Base-by-base conservation (phyloP, 2,797 vertebrate genomes). In the Carapus acus region DNA sequence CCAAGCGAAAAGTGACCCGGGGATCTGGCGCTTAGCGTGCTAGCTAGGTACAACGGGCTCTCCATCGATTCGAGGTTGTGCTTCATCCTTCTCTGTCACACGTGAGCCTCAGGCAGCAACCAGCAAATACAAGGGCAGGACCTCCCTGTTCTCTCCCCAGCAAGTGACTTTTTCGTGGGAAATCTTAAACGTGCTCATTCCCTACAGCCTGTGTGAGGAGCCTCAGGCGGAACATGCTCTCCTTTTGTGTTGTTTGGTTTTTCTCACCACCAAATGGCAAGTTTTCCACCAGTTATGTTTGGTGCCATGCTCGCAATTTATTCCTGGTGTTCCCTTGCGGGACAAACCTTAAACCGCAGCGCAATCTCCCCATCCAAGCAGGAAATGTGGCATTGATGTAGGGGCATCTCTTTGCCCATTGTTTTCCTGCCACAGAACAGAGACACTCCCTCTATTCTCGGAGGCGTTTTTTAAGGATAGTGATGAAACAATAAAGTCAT, bases 51-150 rank as follows among this genome's bases (percentile, higher is more conserved):
- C n/a, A 43, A 67, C 62, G 41, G 62, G 61, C 56, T 72, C 54
- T 71, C 56, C 52, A 40, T 58, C 56, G 62, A 49, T 69, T 73
- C 40, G 49, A 49, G 58, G 49, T 44, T 65, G 53, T 66, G 70
- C 71, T 74, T 73, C 54, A 68, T 74, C 58, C 74, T 61, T 64
- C 56, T n/a, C 24, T 61, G 67, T 66, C 76, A 69, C 59, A 64
- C 39, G 24, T 31, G 21, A 54, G 64, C 66, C 57, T 41, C 2
- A 71, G 72, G 65, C 71, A 36, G 57, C 47, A 31, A 36, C 45
- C 18, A 3, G 61, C 57, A 69, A 68, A 72, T 42, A 36, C 52
- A 74, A 53, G 49, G 34, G 49, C 69, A 76, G n/a, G n/a, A n/a
- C n/a, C n/a, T n/a, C n/a, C n/a, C n/a, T n/a, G n/a, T n/a, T n/a